These are phyloP conservation scores for Acrocephalus scirpaceus DNA, from an alignment of 2,797 vertebrate species.

Conservation along the genomic window DNA sequence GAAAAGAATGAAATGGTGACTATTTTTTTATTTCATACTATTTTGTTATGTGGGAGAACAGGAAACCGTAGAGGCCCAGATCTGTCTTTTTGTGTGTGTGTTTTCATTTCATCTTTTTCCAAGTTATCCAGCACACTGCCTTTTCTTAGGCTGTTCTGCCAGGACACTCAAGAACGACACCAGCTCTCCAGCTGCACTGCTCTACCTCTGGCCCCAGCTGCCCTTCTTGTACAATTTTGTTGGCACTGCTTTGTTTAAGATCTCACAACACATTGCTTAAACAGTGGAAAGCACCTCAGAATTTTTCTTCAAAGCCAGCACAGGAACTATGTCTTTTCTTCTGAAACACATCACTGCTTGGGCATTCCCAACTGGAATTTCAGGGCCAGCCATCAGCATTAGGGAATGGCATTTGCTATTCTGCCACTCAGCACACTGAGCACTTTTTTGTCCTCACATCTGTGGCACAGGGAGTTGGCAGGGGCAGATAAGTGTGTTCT, in stretches of 20 bases:
- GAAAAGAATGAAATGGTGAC: background rate
- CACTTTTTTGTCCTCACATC: background rate
- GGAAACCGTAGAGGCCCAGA: background rate
- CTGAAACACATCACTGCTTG: background rate
- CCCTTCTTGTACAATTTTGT: background rate
- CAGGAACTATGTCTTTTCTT: background rate
- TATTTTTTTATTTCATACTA: background rate
- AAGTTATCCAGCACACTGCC: background rate
- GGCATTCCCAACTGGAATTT: background rate
- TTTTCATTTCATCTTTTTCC: background rate
- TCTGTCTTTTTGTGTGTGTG: background rate
- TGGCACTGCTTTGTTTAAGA: background rate
- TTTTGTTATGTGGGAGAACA: background rate
- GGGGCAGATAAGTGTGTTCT: background rate
- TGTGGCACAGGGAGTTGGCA: background rate
- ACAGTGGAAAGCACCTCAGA: background rate
- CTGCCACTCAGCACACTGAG: background rate
- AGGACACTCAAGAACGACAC: background rate
- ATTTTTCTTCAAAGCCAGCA: background rate
- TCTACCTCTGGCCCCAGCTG: background rate
- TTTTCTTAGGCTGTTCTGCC: slow-evolving; percentile 2
- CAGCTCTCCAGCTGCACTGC: background rate
- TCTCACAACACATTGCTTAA: background rate
- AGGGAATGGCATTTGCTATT: background rate
- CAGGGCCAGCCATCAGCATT: background rate